These are phyloP conservation scores for Zosterops japonicus DNA, from an alignment of 2,113 vertebrate species.

Conservation along the genomic window DNA sequence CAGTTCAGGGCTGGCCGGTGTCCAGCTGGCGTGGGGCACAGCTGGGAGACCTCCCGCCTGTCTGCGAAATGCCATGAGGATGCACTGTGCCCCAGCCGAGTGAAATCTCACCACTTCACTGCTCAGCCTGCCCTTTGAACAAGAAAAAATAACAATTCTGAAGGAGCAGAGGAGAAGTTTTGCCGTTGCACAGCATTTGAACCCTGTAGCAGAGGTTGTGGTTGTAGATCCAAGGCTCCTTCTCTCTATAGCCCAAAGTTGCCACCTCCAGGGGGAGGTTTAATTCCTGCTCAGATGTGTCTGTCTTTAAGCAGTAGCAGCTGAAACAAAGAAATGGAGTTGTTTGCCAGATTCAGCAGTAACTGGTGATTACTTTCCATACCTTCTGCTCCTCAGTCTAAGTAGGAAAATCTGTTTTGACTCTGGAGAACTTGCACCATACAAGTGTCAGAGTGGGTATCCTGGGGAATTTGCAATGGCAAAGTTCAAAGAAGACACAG, in stretches of 20 bases:
- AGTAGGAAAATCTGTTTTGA: not conserved
- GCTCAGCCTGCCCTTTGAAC: not conserved
- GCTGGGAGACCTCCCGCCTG: not conserved
- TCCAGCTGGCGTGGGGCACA: not conserved
- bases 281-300: not conserved
- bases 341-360: not conserved
- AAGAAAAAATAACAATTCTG: not conserved
- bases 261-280: not conserved
- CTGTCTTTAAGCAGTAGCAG: not conserved
- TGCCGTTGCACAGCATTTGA: not conserved
- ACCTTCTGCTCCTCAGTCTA: not conserved
- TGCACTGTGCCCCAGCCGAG: fast-evolving
- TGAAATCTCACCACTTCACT: fast-evolving
- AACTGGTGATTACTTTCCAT: not conserved
- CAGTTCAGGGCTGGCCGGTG: not conserved
- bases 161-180: not conserved
- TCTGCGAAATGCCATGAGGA: fast-evolving
- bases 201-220: not conserved
- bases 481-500: not conserved
- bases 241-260: not conserved
- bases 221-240: not conserved
- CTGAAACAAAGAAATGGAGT: not conserved
- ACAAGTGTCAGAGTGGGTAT: not conserved
- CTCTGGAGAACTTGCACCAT: not conserved
- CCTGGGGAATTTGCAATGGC: not conserved